Base-by-base conservation (phyloP, 2,888 invertebrate genomes). In the Microchrysa polita region DNA sequence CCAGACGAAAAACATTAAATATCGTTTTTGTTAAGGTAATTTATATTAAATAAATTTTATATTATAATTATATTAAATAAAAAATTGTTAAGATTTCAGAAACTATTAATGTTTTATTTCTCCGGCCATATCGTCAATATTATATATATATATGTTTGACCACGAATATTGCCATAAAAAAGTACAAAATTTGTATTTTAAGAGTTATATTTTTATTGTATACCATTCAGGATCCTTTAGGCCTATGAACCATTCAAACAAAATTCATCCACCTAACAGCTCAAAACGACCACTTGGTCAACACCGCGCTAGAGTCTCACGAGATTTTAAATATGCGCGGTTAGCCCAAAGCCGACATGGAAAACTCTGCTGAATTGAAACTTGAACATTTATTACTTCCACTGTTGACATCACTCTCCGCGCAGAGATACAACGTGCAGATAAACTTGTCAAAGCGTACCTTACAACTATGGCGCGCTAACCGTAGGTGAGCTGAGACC, bases 401-500 rank as follows among this genome's bases (percentile, higher is more conserved):
- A 76, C 75, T 77, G 77, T 77, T 78, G 77, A 78, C 77, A 78
- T 78, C 77, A 77, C 77, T 78, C 77, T 73, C 73, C 7, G 4
- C 76, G 72, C 74, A 73, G 73, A 78, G 78, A 78, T 78, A 78
- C 78, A 78, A 77, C 77, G 76, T 74, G 75, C 71, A 77, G 78
- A 78, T 78, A 78, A 78, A 78, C 78, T 78, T 78, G 78, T 78
- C 78, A 78, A 78, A 77, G 76, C 74, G n/a, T n/a, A n/a, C n/a
- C n/a, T n/a, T n/a, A 23, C n/a, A 55, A 27, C 67, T 52, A 40
- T 10, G 69, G 60, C 18, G 59, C 22, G 23, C 22, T 53, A 55
- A 23, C 67, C 27, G 7, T 34, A 34, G 27, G 27, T 34, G 2
- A 34, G 27, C 27, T 18, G 53, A 67, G 34, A n/a, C n/a, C n/a